Evolutionary conservation across 2,888 invertebrate genomes (phyloP), one percentile per base, ranked within the genome.

Genomic region (Trisateles emortualis): DNA sequence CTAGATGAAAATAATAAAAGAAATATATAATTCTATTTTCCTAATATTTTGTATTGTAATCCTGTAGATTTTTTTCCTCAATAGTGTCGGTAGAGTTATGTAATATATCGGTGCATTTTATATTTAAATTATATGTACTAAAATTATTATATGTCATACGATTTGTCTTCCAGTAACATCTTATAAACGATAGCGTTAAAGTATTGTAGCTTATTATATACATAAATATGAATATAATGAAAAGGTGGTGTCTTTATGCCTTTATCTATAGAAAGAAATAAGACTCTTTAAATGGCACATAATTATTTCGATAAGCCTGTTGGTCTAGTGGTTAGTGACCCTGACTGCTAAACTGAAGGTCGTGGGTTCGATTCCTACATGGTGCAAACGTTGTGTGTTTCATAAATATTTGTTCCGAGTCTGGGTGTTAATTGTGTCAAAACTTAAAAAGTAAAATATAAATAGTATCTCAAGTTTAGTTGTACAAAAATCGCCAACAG

Each of bases 81-180:
- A 88, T 89, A 88, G 84, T 86, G n/a, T 87, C 84, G 65, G 78
- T 92, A 92, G 91, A 81, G 76, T 89, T 82, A 87, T 81, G 79
- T 86, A 85, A n/a, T 79, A 84, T 86, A 83, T 90, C 86, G 90
- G 89, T 92, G 90, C 88, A 86, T 1, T 88, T 89, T 87, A 78
- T 88, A 90, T 87, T n/a, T 88, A 83, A 66, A 44, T 79, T 85
- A 74, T 74, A 78, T 81, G 81, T 87, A 89, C 83, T 86, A 87
- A 86, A 72, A 67, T 14, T 90, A 92, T 91, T 87, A 82, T 92
- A 92, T 88, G 93, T 93, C 93, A 93, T 93, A 93, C 92, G 88
- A 93, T 90, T 93, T 93, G 93, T 93, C 93, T 93, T 93, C 93
- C 93, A 93, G 86, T 90, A 92, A 92, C 82, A 88, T 89, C 90